Evolutionary conservation across 2,113 vertebrate genomes (phyloP).

Genomic region (Cavia aperea): DNA sequence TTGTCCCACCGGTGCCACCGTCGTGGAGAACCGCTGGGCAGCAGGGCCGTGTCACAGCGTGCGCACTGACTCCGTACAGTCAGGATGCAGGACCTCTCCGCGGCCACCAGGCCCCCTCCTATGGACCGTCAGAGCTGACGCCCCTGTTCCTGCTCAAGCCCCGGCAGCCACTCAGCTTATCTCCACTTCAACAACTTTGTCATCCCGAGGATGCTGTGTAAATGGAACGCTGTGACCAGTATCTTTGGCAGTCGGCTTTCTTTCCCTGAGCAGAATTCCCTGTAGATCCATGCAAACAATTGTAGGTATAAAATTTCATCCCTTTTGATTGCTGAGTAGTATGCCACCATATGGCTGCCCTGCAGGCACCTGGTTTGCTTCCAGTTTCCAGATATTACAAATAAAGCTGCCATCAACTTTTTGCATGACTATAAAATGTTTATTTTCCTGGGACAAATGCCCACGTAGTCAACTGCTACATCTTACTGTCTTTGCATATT

Average conservation of each 20-base stretch:
- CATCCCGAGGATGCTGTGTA: background rate
- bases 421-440: background rate
- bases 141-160: too few relatives aligned
- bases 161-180: background rate
- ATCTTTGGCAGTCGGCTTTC: background rate
- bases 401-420: background rate
- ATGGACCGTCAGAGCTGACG: too few relatives aligned
- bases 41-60: background rate
- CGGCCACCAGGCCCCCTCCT: too few relatives aligned
- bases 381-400: background rate
- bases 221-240: background rate
- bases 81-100: accelerated
- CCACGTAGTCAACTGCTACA: background rate
- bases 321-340: background rate
- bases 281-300: background rate
- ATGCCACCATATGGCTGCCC: accelerated
- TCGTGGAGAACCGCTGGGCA: background rate
- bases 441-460: background rate
- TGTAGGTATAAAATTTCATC: background rate
- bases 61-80: background rate
- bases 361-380: background rate
- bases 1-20: background rate
- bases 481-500: background rate
- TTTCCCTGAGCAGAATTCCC: too few relatives aligned
- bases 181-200: background rate